Base-by-base conservation (phyloP, 2,888 invertebrate species). In the Leptinotarsa rubiginosa region DNA sequence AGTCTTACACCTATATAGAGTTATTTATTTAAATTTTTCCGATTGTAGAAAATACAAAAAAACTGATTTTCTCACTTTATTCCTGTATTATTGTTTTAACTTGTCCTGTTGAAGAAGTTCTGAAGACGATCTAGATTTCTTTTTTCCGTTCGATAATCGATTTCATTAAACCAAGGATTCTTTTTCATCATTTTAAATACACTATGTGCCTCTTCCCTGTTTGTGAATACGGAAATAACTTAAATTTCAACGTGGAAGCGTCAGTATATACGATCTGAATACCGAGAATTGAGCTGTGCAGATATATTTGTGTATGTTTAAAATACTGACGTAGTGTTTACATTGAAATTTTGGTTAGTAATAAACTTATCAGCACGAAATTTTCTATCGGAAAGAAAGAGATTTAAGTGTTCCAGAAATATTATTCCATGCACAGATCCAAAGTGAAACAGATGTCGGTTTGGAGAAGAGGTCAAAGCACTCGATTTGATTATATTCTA, bases 311-410 rank as follows among this genome's bases (percentile, higher is more conserved):
- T 62, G 12, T 31, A 62, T 62, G 62, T 62, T 62, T 62, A n/a
- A 62, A 62, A 62, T 31, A 62, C 69, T 18, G 47, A 49, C 22
- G 47, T 47, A 47, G 20, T 72, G 71, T 72, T 72, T 72, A 72
- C 65, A 47, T 65, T 66, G 47, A 7, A 56, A 22, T 47, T 66
- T 66, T 47, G 56, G 66, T 59, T 66, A 41, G 54, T 72, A 66
- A 65, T 72, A 56, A 72, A 72, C 56, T 72, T 72, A 72, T 72
- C 71, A 72, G 20, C 71, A 54, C 47, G 20, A 49, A 13, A 20
- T 69, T 54, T 69, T 15, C 69, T 56, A 56, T 56, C 52, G 56
- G 4, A 69, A 18, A 54, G 56, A 56, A 69, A 69, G 69, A 69
- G 16, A 41, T 31, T 62, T 62, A 10, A 62, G 62, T 62, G 62